phyloP scores from a whole-genome alignment of 1,140 invertebrate genomes.

The Kradibia gibbosae region DNA sequence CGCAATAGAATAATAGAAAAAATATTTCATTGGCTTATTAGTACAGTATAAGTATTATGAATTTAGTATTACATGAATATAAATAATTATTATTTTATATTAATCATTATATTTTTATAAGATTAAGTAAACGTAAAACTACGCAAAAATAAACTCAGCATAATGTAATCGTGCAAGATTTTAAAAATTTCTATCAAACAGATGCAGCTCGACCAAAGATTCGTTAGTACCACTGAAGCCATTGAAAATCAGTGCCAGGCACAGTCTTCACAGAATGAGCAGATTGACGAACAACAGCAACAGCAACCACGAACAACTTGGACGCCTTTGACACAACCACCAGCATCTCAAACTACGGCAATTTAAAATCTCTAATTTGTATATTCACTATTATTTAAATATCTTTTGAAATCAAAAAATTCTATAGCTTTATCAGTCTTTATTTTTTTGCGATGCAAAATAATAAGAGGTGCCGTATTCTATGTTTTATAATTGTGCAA shows the following conservation, averaged over 20 bases:
- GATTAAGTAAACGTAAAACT: too few species aligned
- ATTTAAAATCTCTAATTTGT: constrained; percentile 59
- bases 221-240: constrained; percentile 4
- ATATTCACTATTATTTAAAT: not conserved
- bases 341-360: constrained; percentile 67
- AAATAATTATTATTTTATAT: too few species aligned
- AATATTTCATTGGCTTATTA: too few species aligned
- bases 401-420: too few species aligned
- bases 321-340: constrained; percentile 66
- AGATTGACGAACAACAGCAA: constrained; percentile 51
- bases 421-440: too few species aligned
- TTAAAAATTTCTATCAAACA: not conserved
- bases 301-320: constrained; percentile 64
- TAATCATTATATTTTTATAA: too few species aligned
- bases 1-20: too few species aligned
- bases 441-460: too few species aligned
- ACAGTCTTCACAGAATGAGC: constrained; percentile 48
- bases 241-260: constrained; percentile 42
- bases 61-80: too few species aligned
- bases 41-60: too few species aligned
- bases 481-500: too few species aligned
- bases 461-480: too few species aligned
- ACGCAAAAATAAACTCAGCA: not conserved
- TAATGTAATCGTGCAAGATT: not conserved
- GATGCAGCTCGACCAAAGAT: constrained; percentile 44